Evolutionary conservation across 2,113 vertebrate species (phyloP), one percentile per base, ranked within the genome.

Genomic region (Oryzias woworae): DNA sequence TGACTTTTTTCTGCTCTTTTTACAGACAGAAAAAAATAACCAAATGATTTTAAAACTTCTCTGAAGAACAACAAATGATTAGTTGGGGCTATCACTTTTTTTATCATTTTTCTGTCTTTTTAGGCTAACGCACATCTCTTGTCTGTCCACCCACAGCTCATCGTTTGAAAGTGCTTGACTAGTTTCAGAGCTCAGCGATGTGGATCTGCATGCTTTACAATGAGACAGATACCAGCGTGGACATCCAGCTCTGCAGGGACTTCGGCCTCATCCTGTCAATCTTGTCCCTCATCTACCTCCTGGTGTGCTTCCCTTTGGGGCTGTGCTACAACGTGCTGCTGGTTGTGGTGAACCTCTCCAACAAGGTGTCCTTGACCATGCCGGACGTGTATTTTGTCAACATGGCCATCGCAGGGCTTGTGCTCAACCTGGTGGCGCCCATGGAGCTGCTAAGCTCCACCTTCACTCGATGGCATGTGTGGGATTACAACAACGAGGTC

Each of bases 331-430:
- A 97, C 0, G 84, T 89, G 43, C 90, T 98, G 85, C 88, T 99
- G 87, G 92, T 99, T 20, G 91, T 94, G 43, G 97, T 94, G 56
- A 98, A 99, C 84, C 92, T 99, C 62, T 94, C 92, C 61, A 97
- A 96, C 90, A 96, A 95, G 82, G 90, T 93, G 22, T 92, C 94
- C 36, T 97, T 99, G 96, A 97, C 96, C 31, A 98, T 98, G 96
- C 97, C 96, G 0, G 97, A 99, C 0, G 97, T 99, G 59, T 99
- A 99, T 78, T 99, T 98, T 0, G 95, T 98, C 75, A 99, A 98
- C 90, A 96, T 99, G 44, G 96, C 96, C 3, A 93, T 97, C 0
- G 96, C 97, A 0, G 96, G 96, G 8, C 92, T 99, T 7, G 93
- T 99, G 75, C 94, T 98, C 69, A 95, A 95, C 3, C 71, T 93